These are phyloP conservation scores for Benthochromis sp. DNA, from an alignment of 2,113 vertebrate genomes.

Conservation along the genomic window DNA sequence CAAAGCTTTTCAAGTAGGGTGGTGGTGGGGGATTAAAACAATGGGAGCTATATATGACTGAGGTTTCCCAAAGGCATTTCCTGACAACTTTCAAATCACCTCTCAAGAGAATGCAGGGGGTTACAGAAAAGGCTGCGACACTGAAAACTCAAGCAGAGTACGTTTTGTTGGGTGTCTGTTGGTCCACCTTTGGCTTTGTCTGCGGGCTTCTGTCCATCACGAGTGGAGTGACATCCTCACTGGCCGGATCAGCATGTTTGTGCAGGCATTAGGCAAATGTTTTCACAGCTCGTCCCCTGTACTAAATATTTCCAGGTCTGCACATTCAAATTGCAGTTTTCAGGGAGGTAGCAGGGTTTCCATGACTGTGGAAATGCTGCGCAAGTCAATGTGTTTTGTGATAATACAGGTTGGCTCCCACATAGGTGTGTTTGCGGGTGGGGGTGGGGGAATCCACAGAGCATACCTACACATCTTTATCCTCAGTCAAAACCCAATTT, in stretches of 20 bases:
- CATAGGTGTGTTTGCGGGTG: neutral
- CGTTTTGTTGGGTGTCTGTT: neutral
- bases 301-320: neutral
- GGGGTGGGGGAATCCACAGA: neutral
- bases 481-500: neutral
- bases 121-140: neutral
- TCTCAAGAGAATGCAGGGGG: neutral
- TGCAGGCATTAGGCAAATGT: neutral
- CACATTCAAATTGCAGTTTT: neutral
- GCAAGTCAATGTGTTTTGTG: neutral
- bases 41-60: constrained; percentile 41
- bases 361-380: neutral
- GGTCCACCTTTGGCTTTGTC: neutral
- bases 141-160: neutral
- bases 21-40: neutral
- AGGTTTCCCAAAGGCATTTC: constrained; percentile 53
- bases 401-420: neutral
- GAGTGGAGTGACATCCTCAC: neutral
- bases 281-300: neutral
- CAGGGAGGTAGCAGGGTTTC: neutral
- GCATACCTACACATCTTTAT: neutral
- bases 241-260: neutral
- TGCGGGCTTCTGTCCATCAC: neutral
- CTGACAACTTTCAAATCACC: constrained; percentile 26
- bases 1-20: neutral